A percentile compares a stretch with the other conserved stretches of the same genome.
These are phyloP conservation scores for Cacajao melanocephalus DNA, from an alignment of 2,797 vertebrate genomes.

Conservation along the genomic window DNA sequence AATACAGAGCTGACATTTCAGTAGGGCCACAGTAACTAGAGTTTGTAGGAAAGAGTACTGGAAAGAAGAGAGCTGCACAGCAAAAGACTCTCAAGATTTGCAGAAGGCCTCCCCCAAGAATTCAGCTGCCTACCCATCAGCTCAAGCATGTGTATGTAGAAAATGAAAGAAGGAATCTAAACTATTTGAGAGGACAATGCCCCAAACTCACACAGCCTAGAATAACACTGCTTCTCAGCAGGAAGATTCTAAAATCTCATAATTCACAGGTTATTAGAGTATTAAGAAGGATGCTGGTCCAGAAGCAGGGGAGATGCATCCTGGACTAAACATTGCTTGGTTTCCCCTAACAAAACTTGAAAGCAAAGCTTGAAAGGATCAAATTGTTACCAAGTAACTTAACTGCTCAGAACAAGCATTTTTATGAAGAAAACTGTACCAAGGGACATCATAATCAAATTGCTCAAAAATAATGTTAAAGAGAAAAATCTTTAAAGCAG, in stretches of 20 bases:
- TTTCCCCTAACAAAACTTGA: background rate
- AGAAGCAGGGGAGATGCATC: background rate
- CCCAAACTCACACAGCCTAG: background rate
- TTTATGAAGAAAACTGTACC: background rate
- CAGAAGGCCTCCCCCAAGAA: background rate
- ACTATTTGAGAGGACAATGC: background rate
- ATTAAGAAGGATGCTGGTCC: background rate
- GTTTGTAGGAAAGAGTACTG: no score
- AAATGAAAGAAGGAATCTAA: background rate
- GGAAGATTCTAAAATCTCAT: background rate
- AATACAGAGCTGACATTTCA: background rate
- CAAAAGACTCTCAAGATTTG: background rate
- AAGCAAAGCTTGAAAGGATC: background rate
- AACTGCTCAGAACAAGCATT: background rate
- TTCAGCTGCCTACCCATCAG: background rate
- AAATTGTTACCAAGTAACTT: background rate
- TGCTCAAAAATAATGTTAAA: background rate
- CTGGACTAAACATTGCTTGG: background rate
- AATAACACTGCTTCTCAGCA: background rate
- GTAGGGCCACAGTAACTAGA: background rate
- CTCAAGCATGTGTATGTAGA: background rate
- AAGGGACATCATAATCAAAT: background rate
- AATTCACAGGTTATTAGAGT: background rate
- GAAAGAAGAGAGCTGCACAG: background rate
- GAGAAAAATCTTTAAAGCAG: background rate